Evolutionary conservation across 2,113 vertebrate species (phyloP).

Genomic region (Cettia cetti): DNA sequence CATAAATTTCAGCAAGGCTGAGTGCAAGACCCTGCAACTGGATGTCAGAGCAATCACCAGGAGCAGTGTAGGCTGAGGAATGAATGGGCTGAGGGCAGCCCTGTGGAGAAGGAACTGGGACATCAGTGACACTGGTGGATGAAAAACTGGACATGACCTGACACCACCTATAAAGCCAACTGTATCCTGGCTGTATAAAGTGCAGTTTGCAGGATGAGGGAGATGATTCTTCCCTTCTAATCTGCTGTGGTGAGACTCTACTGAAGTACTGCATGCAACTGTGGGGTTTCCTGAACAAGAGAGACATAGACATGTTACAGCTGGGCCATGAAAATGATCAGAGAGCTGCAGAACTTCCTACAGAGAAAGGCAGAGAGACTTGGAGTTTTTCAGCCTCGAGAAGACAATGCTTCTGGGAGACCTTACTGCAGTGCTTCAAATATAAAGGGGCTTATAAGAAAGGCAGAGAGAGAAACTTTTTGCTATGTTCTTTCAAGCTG

Average conservation of each 20-base stretch:
- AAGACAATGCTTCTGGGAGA: neutral
- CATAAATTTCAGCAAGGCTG: neutral
- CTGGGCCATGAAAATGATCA: too few species aligned
- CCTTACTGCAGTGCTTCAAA: neutral
- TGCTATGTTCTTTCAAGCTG: neutral
- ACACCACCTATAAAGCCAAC: neutral
- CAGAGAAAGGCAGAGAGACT: neutral
- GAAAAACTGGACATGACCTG: neutral
- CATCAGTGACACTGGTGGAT: accelerated
- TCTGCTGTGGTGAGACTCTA: neutral
- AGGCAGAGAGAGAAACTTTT: neutral
- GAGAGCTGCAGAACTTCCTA: neutral
- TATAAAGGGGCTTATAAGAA: neutral
- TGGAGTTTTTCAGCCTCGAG: neutral
- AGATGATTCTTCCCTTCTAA: neutral
- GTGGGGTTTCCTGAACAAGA: neutral
- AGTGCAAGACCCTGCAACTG: neutral
- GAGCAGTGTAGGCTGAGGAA: neutral
- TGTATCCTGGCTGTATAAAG: neutral
- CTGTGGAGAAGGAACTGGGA: neutral
- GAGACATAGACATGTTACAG: neutral
- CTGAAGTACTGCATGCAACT: neutral
- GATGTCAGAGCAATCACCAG: neutral
- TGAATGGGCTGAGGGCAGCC: neutral
- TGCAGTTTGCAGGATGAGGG: neutral